phyloP scores from a whole-genome alignment of 2,888 invertebrate genomes.

The Lamellibrachia columna region DNA sequence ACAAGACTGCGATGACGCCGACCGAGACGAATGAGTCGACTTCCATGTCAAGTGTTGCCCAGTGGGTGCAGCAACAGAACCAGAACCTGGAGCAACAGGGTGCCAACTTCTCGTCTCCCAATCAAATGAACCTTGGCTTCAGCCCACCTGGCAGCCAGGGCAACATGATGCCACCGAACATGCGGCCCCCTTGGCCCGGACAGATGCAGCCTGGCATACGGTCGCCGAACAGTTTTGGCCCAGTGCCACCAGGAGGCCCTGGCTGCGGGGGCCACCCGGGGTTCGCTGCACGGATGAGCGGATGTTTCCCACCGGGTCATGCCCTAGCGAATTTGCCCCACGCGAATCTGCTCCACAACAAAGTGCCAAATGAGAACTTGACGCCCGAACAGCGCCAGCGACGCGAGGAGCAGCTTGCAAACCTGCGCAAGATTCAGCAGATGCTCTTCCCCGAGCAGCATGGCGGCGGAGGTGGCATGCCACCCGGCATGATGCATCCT shows the following conservation, averaged over 20 bases:
- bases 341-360: conserved; percentile 57
- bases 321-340: background rate
- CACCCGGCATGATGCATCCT: conserved; percentile 21
- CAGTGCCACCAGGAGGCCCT: background rate
- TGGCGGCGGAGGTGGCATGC: conserved; percentile 25
- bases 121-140: conserved; percentile 27
- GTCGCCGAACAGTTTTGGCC: conserved; percentile 21
- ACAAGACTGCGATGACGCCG: conserved; percentile 24
- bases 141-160: conserved; percentile 26
- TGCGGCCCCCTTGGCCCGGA: background rate
- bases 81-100: conserved; percentile 20
- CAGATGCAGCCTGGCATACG: background rate
- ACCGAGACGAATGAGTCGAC: conserved; percentile 38
- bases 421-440: conserved; percentile 90
- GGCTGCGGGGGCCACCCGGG: background rate
- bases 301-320: background rate
- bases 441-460: conserved; percentile 83
- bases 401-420: conserved; percentile 91
- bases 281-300: background rate
- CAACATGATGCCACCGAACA: background rate
- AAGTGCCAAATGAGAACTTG: conserved; percentile 78
- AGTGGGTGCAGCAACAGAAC: conserved; percentile 60
- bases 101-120: conserved; percentile 23
- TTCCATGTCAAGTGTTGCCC: conserved; percentile 52
- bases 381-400: conserved; percentile 95